Percentiles rank a stretch among this genome's conserved stretches.
These are phyloP conservation scores for Ceratina japonica DNA, from an alignment of 1,140 invertebrate genomes.

Conservation along the genomic window DNA sequence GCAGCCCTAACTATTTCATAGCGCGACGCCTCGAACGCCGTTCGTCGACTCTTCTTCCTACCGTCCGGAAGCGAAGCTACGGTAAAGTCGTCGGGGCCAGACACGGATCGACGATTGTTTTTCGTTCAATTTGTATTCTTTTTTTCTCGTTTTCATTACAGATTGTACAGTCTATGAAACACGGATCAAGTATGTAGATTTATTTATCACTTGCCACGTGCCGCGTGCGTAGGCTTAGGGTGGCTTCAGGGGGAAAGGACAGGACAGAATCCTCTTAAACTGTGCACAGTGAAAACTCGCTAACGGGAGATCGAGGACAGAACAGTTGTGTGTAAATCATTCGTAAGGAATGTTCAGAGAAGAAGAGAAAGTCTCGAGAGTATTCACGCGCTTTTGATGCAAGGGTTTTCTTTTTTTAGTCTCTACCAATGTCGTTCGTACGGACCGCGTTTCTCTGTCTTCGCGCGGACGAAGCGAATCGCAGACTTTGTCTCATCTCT, in stretches of 20 bases:
- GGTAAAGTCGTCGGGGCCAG: slow-evolving; percentile 5
- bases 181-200: slow-evolving; percentile 66
- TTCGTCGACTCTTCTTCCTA: background rate
- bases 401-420: background rate
- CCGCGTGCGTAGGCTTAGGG: slow-evolving; percentile 70
- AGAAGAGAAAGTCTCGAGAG: slow-evolving; percentile 38
- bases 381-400: slow-evolving; percentile 11
- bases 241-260: slow-evolving; percentile 67
- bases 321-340: background rate
- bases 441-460: slow-evolving; percentile 1
- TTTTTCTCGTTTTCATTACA: slow-evolving; percentile 35
- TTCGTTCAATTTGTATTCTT: background rate
- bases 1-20: background rate
- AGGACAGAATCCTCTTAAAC: slow-evolving; percentile 14
- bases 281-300: background rate
- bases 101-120: background rate
- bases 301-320: slow-evolving; percentile 24
- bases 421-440: background rate
- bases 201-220: slow-evolving; percentile 77
- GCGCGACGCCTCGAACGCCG: background rate
- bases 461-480: background rate
- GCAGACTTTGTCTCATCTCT: background rate
- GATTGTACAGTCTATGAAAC: slow-evolving; percentile 65
- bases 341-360: slow-evolving; percentile 17
- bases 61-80: background rate